These are phyloP conservation scores for Chaunax sp. DNA, from an alignment of 2,797 vertebrate genomes.

Conservation along the genomic window DNA sequence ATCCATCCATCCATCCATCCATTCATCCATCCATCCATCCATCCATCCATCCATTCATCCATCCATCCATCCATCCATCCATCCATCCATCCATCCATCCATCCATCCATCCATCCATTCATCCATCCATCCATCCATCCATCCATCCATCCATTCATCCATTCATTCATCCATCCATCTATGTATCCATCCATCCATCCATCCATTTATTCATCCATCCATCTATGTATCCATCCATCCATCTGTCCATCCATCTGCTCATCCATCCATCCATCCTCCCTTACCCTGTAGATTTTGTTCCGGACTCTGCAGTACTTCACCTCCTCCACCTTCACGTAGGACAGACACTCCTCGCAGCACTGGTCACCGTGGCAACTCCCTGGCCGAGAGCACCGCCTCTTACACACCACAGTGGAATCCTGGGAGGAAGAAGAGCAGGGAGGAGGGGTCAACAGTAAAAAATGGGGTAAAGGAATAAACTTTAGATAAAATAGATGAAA, in stretches of 20 bases:
- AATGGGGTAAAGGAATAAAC: background rate
- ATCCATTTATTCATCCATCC: background rate
- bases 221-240: background rate
- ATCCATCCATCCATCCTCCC: constrained; percentile 21
- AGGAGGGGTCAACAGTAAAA: background rate
- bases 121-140: background rate
- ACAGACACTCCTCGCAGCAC: constrained; percentile 92
- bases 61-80: background rate
- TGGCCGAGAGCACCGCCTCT: constrained; percentile 85
- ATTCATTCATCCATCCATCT: background rate
- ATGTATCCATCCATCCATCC: background rate
- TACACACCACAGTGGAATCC: constrained; percentile 96
- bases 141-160: background rate
- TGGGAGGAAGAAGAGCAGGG: constrained; percentile 51
- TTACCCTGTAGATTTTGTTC: constrained; percentile 95
- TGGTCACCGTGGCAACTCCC: constrained; percentile 82
- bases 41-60: background rate
- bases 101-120: background rate
- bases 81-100: background rate
- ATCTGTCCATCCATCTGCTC: background rate
- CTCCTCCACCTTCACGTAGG: constrained; percentile 86
- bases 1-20: background rate
- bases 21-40: background rate
- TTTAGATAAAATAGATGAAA: too few relatives aligned
- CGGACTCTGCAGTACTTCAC: constrained; percentile 92